Base-by-base conservation (phyloP, 2,797 vertebrate species). In the Hephaestus fuliginosus region DNA sequence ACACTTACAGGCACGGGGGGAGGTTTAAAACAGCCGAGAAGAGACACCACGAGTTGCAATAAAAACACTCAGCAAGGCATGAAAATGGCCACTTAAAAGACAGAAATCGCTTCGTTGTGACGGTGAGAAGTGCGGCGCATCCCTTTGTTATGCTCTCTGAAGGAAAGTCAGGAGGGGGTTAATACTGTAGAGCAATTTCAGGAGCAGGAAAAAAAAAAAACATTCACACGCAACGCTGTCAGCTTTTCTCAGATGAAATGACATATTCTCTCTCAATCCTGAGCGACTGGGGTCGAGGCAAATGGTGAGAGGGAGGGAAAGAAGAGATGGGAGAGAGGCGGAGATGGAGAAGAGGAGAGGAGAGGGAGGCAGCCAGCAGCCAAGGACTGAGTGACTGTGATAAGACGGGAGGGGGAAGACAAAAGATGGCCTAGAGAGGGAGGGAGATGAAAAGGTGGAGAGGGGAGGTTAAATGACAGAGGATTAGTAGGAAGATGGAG, bases 401-500 rank as follows among this genome's bases (percentile, higher is more conserved):
- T 94, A 94, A 92, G 89, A 85, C 69, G 30, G 69, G 57, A 5
- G 74, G 64, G 53, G 64, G 77, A 68, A 65, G 82, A 74, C 70
- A 62, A 74, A 82, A 81, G 80, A 83, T 87, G 86, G 86, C 89
- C 90, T 70, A 36, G 57, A 86, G 88, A 86, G 63, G 55, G 73
- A 78, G 44, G 67, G 58, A 77, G 85, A 88, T 39, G 84, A 83
- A 75, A 81, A 88, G 78, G 74, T 62, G 66, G 65, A 79, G 73
- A 63, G 63, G 25, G 43, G 52, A 65, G 30, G 41, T 53, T 88
- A 81, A 91, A 83, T 73, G 82, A 88, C 84, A 82, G 85, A 89
- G 91, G 91, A 93, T 93, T 91, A 90, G 80, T 39, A 80, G 60
- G 83, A 65, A 89, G 85, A 90, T 74, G 78, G 79, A 91, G 81